These are phyloP conservation scores for Drosophila simulans DNA, from an alignment of 1,140 invertebrate species.

Conservation along the genomic window DNA sequence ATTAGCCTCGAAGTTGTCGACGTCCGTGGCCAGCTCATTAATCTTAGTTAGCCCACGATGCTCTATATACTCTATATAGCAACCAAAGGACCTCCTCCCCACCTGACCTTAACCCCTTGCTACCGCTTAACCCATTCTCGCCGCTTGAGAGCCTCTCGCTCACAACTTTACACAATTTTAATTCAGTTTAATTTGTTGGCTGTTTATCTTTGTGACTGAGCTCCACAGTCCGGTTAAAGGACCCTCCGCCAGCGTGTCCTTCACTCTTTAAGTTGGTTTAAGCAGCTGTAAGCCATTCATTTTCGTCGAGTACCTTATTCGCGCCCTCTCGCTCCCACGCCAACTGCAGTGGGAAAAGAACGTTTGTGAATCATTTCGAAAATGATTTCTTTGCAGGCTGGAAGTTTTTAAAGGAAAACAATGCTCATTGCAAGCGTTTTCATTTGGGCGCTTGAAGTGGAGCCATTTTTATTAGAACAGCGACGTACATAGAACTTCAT, in stretches of 20 bases:
- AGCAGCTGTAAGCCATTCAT: slow-evolving; percentile 37
- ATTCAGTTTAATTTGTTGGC: slow-evolving; percentile 61
- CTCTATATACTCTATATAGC: slow-evolving; percentile 5
- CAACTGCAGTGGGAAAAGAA: neutral
- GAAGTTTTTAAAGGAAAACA: neutral
- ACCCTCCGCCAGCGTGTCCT: slow-evolving; percentile 10
- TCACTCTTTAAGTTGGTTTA: slow-evolving; percentile 35
- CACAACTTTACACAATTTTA: slow-evolving; percentile 55
- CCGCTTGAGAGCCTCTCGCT: slow-evolving; percentile 36
- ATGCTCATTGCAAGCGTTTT: no score
- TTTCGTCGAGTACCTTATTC: slow-evolving; percentile 16
- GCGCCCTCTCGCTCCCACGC: neutral
- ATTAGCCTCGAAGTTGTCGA: slow-evolving; percentile 55
- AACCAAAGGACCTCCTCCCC: neutral
- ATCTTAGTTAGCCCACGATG: slow-evolving; percentile 65
- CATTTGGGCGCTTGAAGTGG: no score
- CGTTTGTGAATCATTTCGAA: neutral
- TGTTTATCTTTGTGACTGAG: slow-evolving; percentile 49
- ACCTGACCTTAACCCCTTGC: slow-evolving; percentile 6
- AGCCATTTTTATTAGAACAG: no score
- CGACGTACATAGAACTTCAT: no score
- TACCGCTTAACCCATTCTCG: slow-evolving; percentile 15
- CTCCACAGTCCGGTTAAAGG: slow-evolving; percentile 21
- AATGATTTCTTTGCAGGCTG: slow-evolving; percentile 20
- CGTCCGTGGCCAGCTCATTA: slow-evolving; percentile 52